phyloP scores from a whole-genome alignment of 2,888 invertebrate genomes.

The Homarus gammarus region DNA sequence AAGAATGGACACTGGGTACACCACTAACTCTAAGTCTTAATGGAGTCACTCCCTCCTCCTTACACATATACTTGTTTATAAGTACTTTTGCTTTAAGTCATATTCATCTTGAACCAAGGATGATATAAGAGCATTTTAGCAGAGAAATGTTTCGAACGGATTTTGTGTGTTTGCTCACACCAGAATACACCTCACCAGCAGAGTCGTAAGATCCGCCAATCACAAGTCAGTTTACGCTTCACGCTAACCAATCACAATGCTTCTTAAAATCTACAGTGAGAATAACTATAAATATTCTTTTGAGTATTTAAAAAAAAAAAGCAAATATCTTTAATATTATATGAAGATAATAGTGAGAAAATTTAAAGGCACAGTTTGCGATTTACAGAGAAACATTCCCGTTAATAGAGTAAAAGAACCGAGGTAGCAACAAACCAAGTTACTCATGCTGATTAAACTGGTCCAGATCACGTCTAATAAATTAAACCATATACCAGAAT shows the following conservation, averaged over 20 bases:
- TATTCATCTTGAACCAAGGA: background rate
- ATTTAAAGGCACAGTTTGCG: background rate
- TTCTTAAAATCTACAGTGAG: slow-evolving; percentile 16
- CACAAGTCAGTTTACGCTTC: background rate
- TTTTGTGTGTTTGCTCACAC: background rate
- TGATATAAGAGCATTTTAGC: background rate
- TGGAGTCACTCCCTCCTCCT: background rate
- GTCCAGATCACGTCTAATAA: background rate
- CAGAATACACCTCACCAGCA: background rate
- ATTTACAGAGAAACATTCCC: background rate
- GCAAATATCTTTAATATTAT: background rate
- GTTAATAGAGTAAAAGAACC: background rate
- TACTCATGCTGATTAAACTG: background rate
- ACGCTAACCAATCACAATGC: slow-evolving; percentile 32
- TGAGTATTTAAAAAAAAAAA: background rate
- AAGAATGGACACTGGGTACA: background rate
- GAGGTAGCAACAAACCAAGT: background rate
- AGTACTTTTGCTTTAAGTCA: background rate
- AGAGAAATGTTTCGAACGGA: background rate
- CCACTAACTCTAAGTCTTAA: background rate
- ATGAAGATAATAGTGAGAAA: background rate
- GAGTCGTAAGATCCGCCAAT: slow-evolving; percentile 21
- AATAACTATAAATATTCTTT: slow-evolving; percentile 24
- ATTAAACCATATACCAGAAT: slow-evolving; percentile 1
- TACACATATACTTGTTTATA: background rate